Evolutionary conservation across 2,113 vertebrate species (phyloP).

Genomic region (Rhynchopsitta pachyrhyncha): DNA sequence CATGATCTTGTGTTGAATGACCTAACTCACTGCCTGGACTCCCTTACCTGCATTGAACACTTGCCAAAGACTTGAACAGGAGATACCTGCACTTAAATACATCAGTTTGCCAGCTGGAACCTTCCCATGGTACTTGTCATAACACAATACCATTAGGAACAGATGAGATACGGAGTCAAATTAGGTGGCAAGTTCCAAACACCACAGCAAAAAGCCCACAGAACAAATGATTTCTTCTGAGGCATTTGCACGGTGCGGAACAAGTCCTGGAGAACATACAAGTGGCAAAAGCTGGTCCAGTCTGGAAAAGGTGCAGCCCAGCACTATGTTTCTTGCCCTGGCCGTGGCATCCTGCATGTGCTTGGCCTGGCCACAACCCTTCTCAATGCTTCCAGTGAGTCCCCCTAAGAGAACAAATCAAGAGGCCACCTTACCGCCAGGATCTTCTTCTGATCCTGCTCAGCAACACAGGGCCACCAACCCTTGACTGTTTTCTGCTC

Average conservation of each 20-base stretch:
- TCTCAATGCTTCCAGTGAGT: neutral
- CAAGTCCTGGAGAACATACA: neutral
- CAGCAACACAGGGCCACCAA: slow-evolving; percentile 92
- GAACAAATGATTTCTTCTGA: fast-evolving
- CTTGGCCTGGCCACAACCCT: neutral
- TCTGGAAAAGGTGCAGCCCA: fast-evolving
- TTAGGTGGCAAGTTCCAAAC: neutral
- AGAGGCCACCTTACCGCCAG: slow-evolving; percentile 78
- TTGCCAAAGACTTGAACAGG: neutral
- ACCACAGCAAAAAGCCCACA: neutral
- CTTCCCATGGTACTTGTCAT: neutral
- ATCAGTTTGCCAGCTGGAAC: neutral
- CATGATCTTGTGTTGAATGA: neutral
- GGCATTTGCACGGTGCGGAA: neutral
- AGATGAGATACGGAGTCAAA: fast-evolving
- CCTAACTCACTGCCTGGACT: neutral
- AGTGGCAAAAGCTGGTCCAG: neutral
- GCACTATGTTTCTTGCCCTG: neutral
- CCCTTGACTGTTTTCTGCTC: slow-evolving; percentile 93
- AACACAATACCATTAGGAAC: fast-evolving
- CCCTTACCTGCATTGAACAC: neutral
- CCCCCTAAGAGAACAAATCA: fast-evolving
- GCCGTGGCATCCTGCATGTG: neutral
- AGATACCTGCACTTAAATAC: fast-evolving
- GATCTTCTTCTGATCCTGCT: slow-evolving; percentile 74